phyloP scores from a whole-genome alignment of 2,113 vertebrate species.

The Hippocampus mohnikei region DNA sequence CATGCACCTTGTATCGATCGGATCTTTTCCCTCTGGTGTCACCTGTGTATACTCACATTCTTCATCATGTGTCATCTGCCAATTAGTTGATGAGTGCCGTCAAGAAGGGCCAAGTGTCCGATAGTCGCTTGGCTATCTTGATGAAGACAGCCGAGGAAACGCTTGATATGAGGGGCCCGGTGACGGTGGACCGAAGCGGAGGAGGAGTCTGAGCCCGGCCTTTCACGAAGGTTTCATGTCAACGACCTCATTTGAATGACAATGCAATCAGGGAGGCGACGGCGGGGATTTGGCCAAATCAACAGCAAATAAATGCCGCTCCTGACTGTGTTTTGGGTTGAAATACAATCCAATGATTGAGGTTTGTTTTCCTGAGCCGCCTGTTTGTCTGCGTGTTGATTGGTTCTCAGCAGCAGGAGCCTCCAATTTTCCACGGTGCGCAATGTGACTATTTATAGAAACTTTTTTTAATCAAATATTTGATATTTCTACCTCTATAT shows the following conservation, averaged over 20 bases:
- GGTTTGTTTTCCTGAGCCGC: conserved; percentile 10
- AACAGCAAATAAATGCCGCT: conserved; percentile 4
- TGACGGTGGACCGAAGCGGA: conserved; percentile 90
- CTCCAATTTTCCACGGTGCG: conserved; percentile 25
- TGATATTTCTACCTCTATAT: conserved; percentile 4
- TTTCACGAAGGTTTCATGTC: conserved; percentile 9
- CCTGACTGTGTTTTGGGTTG: conserved; percentile 16
- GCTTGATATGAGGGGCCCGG: conserved; percentile 75
- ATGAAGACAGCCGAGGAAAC: conserved; percentile 92
- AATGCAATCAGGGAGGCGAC: conserved; percentile 47
- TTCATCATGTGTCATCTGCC: conserved; percentile 7
- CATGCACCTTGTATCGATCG: not conserved
- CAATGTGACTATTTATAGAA: conserved; percentile 22
- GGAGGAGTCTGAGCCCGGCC: conserved; percentile 82
- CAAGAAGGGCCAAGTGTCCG: conserved; percentile 90
- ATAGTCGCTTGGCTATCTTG: conserved; percentile 89
- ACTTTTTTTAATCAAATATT: conserved; percentile 9
- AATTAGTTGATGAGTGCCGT: conserved; percentile 92
- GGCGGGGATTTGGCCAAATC: conserved; percentile 33
- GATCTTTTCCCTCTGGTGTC: not conserved
- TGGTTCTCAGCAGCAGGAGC: conserved; percentile 30
- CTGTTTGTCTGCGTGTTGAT: not conserved
- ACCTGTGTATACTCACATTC: not conserved
- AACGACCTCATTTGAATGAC: conserved; percentile 48
- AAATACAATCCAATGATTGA: conserved; percentile 24